Evolutionary conservation across 2,113 vertebrate species (phyloP).

Genomic region (Cervus canadensis): DNA sequence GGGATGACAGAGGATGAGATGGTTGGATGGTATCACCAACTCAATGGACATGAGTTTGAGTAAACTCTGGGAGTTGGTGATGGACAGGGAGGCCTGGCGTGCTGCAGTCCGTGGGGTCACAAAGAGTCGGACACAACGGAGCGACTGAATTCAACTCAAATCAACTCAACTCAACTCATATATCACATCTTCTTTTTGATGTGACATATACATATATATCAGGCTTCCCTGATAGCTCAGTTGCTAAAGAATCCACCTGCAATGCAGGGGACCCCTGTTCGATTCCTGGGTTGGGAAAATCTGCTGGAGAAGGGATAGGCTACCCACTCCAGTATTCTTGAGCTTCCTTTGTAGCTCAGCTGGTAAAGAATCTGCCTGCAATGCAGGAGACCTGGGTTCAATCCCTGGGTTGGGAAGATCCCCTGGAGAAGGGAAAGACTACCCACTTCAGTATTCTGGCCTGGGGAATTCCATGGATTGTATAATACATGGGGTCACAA

Average conservation of each 20-base stretch:
- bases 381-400: not conserved
- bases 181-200: not conserved
- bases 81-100: not conserved
- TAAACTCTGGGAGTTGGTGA: not conserved
- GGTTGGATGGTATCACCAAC: not conserved
- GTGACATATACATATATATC: not conserved
- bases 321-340: not conserved
- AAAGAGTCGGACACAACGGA: not conserved
- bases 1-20: not conserved
- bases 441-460: not conserved
- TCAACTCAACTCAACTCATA: not conserved
- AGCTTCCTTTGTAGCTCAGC: not conserved
- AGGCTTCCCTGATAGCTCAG: not conserved
- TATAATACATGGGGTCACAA: not conserved
- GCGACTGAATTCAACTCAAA: not conserved
- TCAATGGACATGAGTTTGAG: not conserved
- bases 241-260: not conserved
- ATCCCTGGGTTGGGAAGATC: not conserved
- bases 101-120: accelerated
- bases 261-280: not conserved
- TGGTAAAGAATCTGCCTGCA: not conserved
- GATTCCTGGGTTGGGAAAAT: not conserved
- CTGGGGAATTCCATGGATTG: not conserved
- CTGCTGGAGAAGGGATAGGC: not conserved
- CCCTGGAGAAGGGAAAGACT: not conserved